phyloP scores from a whole-genome alignment of 2,888 invertebrate genomes.

The Osmoderma eremita region DNA sequence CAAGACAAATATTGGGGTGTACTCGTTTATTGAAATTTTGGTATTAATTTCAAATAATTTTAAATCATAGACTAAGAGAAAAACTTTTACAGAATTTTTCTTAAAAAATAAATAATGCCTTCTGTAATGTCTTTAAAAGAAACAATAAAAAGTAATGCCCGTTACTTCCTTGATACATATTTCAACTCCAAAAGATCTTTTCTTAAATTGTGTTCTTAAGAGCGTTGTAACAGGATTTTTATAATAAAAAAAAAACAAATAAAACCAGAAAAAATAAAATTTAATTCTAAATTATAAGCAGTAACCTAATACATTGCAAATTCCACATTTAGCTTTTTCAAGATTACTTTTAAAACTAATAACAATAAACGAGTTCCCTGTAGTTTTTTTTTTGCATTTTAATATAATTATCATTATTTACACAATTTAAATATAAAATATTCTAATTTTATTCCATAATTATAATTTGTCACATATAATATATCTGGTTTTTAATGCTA shows the following conservation, averaged over 20 bases:
- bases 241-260: conserved; percentile 1
- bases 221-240: no score
- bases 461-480: conserved; percentile 24
- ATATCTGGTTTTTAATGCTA: conserved; percentile 30
- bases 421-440: conserved; percentile 31
- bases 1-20: conserved; percentile 4
- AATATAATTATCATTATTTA: conserved; percentile 26
- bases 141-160: no score
- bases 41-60: neutral
- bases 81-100: no score
- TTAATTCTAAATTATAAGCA: neutral
- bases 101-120: no score
- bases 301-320: neutral
- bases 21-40: conserved; percentile 17
- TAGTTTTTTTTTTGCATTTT: conserved; percentile 2
- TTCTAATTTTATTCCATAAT: conserved; percentile 21
- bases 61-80: neutral
- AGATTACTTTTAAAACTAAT: neutral
- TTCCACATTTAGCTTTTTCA: neutral
- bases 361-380: conserved; percentile 16
- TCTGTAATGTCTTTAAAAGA: neutral
- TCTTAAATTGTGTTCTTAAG: no score
- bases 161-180: no score
- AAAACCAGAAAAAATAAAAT: conserved; percentile 4
- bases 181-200: neutral